A percentile compares a stretch with the other conserved stretches of the same genome.
phyloP scores from a whole-genome alignment of 2,113 vertebrate species.

The Clarias macrocephalus region DNA sequence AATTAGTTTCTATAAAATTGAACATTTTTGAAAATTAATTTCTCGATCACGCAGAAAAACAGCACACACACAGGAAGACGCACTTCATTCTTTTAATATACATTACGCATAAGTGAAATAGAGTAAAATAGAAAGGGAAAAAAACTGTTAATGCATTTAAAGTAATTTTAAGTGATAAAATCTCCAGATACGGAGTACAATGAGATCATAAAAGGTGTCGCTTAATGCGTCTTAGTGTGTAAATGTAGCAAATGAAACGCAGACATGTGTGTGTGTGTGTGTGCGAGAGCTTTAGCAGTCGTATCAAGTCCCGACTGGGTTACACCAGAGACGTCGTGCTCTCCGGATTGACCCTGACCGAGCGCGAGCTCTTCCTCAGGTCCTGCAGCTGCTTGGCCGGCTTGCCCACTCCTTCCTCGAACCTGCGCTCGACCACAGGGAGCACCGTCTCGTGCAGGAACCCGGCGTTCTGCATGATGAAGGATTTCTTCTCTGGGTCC shows the following conservation, averaged over 20 bases:
- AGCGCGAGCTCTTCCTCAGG: conserved; percentile 84
- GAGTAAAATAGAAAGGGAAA: not conserved
- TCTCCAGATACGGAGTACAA: not conserved
- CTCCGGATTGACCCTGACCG: conserved; percentile 89
- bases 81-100: not conserved
- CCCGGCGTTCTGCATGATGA: conserved; percentile 88
- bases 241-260: not conserved
- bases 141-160: not conserved
- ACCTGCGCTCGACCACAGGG: conserved; percentile 90
- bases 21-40: not conserved
- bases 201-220: not conserved
- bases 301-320: not conserved
- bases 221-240: not conserved
- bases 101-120: not conserved
- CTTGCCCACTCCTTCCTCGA: conserved; percentile 93
- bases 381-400: conserved; percentile 96
- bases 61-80: not conserved
- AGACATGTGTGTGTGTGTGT: not conserved
- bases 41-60: not conserved
- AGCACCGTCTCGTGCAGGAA: conserved; percentile 96
- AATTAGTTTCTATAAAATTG: not conserved
- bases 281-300: not conserved
- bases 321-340: conserved; percentile 93
- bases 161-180: not conserved
- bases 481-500: conserved; percentile 91